Evolutionary conservation across 2,113 vertebrate genomes (phyloP).

Genomic region (Coptodon rendalli): DNA sequence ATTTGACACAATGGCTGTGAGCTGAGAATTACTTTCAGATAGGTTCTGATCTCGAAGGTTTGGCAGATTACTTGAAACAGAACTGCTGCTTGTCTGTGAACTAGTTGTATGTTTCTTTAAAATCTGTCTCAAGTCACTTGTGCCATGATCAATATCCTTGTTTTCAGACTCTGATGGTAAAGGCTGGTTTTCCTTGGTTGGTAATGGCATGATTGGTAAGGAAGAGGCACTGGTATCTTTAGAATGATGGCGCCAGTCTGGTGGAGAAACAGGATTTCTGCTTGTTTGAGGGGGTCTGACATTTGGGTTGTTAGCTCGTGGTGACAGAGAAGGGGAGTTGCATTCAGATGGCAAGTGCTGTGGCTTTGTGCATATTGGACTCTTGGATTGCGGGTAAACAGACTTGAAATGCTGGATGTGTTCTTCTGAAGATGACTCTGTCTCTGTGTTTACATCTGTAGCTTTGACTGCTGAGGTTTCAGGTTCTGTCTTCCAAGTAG

Average conservation of each 20-base stretch:
- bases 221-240: slow-evolving; percentile 77
- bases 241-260: slow-evolving; percentile 81
- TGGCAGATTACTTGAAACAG: slow-evolving; percentile 66
- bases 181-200: slow-evolving; percentile 49
- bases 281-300: slow-evolving; percentile 63
- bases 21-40: slow-evolving; percentile 49
- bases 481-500: slow-evolving; percentile 57
- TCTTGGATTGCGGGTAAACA: slow-evolving; percentile 48
- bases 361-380: slow-evolving; percentile 50
- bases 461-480: slow-evolving; percentile 26
- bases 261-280: slow-evolving; percentile 66
- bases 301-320: slow-evolving; percentile 58
- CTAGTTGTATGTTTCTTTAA: slow-evolving; percentile 89
- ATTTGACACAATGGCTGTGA: slow-evolving; percentile 62
- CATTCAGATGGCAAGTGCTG: slow-evolving; percentile 50
- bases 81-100: slow-evolving; percentile 58
- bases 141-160: slow-evolving; percentile 75
- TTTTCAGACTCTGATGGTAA: slow-evolving; percentile 81
- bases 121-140: slow-evolving; percentile 91
- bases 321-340: slow-evolving; percentile 54
- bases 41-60: slow-evolving; percentile 69
- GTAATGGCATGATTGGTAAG: slow-evolving; percentile 63
- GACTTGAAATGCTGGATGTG: slow-evolving; percentile 52
- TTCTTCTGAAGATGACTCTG: slow-evolving; percentile 47
- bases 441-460: slow-evolving; percentile 31